phyloP scores from a whole-genome alignment of 2,113 vertebrate genomes.

The Prionailurus viverrinus region DNA sequence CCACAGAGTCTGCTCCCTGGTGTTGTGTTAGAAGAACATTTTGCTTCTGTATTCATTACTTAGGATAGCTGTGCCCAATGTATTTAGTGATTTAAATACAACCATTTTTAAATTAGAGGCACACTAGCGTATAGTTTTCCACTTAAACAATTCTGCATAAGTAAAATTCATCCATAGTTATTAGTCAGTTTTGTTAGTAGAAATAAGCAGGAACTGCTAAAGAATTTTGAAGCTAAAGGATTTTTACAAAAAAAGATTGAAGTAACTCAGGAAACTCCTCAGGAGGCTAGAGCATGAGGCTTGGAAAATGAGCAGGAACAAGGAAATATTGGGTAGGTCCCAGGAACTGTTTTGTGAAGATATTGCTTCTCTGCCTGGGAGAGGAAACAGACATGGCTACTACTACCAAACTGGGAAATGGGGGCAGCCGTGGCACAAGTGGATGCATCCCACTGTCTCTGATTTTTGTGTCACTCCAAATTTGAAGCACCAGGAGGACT shows the following conservation, averaged over 20 bases:
- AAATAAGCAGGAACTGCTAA: neutral
- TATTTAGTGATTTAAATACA: constrained; percentile 62
- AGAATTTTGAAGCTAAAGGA: neutral
- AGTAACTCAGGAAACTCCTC: neutral
- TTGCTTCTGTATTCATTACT: constrained; percentile 44
- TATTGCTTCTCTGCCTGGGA: neutral
- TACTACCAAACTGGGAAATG: neutral
- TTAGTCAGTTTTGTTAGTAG: constrained; percentile 42
- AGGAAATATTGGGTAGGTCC: neutral
- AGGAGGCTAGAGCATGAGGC: neutral
- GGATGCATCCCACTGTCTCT: neutral
- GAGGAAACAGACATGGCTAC: neutral
- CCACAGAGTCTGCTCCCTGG: neutral
- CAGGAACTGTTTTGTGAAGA: neutral
- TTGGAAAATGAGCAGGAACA: neutral
- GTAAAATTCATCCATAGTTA: constrained; percentile 4
- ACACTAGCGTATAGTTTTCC: neutral
- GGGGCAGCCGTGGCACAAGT: neutral
- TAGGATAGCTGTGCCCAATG: neutral
- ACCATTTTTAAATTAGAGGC: constrained; percentile 49
- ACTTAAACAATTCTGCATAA: constrained; percentile 33
- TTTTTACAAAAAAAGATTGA: neutral
- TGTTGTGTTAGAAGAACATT: constrained; percentile 25
- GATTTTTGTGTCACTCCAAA: neutral
- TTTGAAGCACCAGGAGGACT: neutral